A percentile compares a stretch with the other conserved stretches of the same genome.
These are phyloP conservation scores for Lepidurus packardi DNA, from an alignment of 1,140 invertebrate species.

Conservation along the genomic window DNA sequence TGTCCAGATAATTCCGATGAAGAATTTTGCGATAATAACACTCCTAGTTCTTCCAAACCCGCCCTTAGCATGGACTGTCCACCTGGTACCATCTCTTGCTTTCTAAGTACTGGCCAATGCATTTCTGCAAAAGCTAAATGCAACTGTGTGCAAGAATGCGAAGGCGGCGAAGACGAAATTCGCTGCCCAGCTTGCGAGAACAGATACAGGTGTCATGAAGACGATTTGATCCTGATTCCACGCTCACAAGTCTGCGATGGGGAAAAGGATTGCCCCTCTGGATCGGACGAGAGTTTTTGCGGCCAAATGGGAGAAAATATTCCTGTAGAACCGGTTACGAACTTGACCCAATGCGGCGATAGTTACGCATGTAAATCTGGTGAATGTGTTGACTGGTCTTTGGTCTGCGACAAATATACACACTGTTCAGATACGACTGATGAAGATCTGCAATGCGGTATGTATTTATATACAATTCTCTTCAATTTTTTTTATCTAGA, in stretches of 20 bases:
- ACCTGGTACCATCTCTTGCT: too few species aligned
- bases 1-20: constrained; percentile 62
- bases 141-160: not conserved
- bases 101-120: not conserved
- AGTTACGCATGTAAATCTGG: constrained; percentile 60
- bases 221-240: constrained; percentile 50
- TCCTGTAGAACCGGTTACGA: not conserved
- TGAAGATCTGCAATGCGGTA: constrained; percentile 41
- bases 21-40: constrained; percentile 35
- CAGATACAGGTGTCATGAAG: not conserved
- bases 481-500: too few species aligned
- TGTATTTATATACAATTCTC: too few species aligned
- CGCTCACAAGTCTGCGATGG: constrained; percentile 66
- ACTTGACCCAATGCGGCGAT: constrained; percentile 32
- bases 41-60: not conserved
- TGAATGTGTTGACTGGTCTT: constrained; percentile 58
- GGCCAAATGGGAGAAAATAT: not conserved
- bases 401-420: constrained; percentile 60
- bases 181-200: not conserved
- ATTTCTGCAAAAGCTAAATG: not conserved
- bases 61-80: not conserved
- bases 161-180: not conserved
- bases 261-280: constrained; percentile 48
- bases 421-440: constrained; percentile 60
- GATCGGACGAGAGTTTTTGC: constrained; percentile 41